Conservation (phyloP, 2,888 invertebrate genomes). For the Scaptomyza polygonia region DNA sequence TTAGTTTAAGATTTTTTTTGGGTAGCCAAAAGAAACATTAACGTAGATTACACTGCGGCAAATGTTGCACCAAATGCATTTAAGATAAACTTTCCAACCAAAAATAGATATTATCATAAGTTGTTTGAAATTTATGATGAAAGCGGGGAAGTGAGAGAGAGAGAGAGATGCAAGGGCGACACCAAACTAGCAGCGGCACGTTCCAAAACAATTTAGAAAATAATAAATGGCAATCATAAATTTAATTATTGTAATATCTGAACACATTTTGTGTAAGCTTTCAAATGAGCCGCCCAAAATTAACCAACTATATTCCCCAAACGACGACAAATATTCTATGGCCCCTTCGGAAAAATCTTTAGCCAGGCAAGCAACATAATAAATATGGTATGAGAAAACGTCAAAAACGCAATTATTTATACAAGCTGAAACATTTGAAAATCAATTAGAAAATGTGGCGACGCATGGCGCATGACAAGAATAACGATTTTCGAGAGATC, state of each 20-base stretch:
- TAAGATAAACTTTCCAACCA: constrained; percentile 10
- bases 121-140: constrained; percentile 61
- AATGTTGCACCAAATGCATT: constrained; percentile 17
- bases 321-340: constrained; percentile 4
- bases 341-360: not conserved
- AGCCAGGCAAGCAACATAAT: too few species aligned
- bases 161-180: not conserved
- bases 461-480: constrained; percentile 71
- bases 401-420: constrained; percentile 82
- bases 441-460: constrained; percentile 83
- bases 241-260: constrained; percentile 82
- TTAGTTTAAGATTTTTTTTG: constrained; percentile 43
- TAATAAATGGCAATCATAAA: constrained; percentile 83
- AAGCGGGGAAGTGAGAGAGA: not conserved
- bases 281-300: constrained; percentile 53
- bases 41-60: constrained; percentile 60
- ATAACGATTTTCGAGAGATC: constrained; percentile 12
- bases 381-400: constrained; percentile 71
- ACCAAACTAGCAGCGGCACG: constrained; percentile 68
- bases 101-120: constrained; percentile 69
- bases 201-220: constrained; percentile 83
- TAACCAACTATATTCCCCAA: constrained; percentile 54
- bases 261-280: constrained; percentile 55
- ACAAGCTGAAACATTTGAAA: constrained; percentile 82
- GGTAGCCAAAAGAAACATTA: constrained; percentile 52